Conservation (phyloP, 2,113 vertebrate species). For the Scortum barcoo region DNA sequence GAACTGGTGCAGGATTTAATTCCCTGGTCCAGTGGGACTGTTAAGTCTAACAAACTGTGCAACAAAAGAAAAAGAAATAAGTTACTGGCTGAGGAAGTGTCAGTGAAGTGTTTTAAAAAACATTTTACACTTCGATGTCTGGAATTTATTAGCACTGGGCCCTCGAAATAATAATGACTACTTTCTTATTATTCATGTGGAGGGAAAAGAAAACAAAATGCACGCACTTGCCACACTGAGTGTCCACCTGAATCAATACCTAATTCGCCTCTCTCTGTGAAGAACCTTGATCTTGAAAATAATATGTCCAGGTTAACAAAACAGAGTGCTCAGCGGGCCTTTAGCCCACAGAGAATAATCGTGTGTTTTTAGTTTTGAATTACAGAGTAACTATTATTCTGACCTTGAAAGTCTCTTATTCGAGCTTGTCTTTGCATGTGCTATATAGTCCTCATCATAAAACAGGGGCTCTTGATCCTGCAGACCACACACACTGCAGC, state of each 20-base stretch:
- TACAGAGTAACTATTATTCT: constrained; percentile 72
- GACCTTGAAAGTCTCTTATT: constrained; percentile 52
- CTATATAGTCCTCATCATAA: constrained; percentile 44
- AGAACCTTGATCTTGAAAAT: constrained; percentile 54
- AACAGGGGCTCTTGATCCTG: constrained; percentile 15
- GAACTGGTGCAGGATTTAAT: constrained; percentile 39
- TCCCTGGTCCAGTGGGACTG: constrained; percentile 19
- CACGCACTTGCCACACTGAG: background rate
- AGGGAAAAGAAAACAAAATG: constrained; percentile 13
- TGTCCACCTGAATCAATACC: constrained; percentile 74
- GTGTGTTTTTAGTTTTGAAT: constrained; percentile 69
- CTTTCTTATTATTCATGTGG: constrained; percentile 37
- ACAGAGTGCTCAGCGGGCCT: constrained; percentile 42
- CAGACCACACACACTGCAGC: constrained; percentile 70
- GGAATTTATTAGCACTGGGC: constrained; percentile 1
- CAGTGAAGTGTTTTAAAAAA: constrained; percentile 32
- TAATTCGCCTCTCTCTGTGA: background rate
- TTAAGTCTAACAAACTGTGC: constrained; percentile 24
- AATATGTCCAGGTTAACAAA: constrained; percentile 53
- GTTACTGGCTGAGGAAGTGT: constrained; percentile 6
- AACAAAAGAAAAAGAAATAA: constrained; percentile 39
- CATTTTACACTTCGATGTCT: constrained; percentile 20
- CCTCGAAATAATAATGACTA: constrained; percentile 41
- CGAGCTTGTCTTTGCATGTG: constrained; percentile 32
- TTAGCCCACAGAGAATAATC: constrained; percentile 53